These are phyloP conservation scores for Pogonus chalceus DNA, from an alignment of 1,140 invertebrate species.

Conservation along the genomic window DNA sequence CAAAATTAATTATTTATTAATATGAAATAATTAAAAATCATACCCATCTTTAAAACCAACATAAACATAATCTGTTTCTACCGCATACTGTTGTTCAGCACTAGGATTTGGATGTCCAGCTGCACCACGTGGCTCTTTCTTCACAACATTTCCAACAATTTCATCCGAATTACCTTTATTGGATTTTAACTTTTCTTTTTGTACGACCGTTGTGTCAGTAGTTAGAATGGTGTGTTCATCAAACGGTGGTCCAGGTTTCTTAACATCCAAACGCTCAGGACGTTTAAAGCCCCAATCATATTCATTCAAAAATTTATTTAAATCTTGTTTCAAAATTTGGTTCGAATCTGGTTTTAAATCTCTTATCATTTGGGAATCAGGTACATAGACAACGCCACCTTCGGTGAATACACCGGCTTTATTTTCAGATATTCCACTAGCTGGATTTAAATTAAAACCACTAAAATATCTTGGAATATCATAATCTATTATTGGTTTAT, in stretches of 20 bases:
- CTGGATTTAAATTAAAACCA: not conserved
- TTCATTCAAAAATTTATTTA: slow-evolving; percentile 41
- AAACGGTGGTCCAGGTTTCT: slow-evolving; percentile 81
- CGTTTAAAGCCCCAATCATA: slow-evolving; percentile 65
- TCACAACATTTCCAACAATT: slow-evolving; percentile 26
- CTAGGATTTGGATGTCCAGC: slow-evolving; percentile 28
- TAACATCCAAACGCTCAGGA: slow-evolving; percentile 82
- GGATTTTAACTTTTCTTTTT: not conserved
- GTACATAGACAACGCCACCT: slow-evolving; percentile 48
- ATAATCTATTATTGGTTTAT: not conserved
- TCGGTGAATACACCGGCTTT: slow-evolving; percentile 45
- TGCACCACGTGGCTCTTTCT: slow-evolving; percentile 36
- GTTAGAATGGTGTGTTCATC: slow-evolving; percentile 30
- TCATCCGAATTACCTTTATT: not conserved
- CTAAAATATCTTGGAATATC: not conserved
- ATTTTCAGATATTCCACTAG: not conserved
- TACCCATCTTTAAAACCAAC: slow-evolving; percentile 55
- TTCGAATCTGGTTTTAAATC: not conserved
- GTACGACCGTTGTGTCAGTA: not conserved
- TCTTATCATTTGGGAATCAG: slow-evolving; percentile 19
- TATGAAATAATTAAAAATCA: slow-evolving; percentile 16
- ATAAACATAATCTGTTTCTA: slow-evolving; percentile 59
- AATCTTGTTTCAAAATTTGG: slow-evolving; percentile 25
- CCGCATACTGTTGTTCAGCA: slow-evolving; percentile 40
- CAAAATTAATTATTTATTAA: slow-evolving; percentile 10